A percentile compares a stretch with the other conserved stretches of the same genome.
Conservation (phyloP, 1,140 invertebrate species). For the Thaumetopoea pityocampa region DNA sequence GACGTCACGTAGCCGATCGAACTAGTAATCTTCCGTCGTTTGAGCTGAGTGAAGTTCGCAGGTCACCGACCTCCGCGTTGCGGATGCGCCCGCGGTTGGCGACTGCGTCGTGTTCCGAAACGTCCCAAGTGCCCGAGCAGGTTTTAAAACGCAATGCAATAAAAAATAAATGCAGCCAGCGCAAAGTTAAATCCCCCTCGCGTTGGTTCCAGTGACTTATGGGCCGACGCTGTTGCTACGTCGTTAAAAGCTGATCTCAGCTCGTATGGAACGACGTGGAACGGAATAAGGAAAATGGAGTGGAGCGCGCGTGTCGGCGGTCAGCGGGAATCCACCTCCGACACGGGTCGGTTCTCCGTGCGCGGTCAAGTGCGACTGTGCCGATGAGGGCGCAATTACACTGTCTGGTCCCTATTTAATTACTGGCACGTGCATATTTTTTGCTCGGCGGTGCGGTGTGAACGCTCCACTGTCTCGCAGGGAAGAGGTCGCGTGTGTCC, state of each 20-base stretch:
- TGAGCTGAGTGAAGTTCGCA: constrained; percentile 44
- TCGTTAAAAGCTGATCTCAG: constrained; percentile 32
- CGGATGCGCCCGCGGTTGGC: constrained; percentile 40
- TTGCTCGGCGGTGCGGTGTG: constrained; percentile 32
- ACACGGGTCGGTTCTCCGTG: constrained; percentile 44
- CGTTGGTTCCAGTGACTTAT: constrained; percentile 20
- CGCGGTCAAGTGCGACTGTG: constrained; percentile 51
- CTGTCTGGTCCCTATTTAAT: constrained; percentile 48
- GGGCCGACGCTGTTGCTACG: constrained; percentile 26
- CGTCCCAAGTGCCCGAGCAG: constrained; percentile 32
- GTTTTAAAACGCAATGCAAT: constrained; percentile 44
- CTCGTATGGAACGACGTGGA: constrained; percentile 50
- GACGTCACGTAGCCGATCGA: too few relatives aligned
- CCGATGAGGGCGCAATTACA: constrained; percentile 37
- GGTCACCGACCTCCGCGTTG: constrained; percentile 61
- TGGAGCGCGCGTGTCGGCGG: constrained; percentile 49
- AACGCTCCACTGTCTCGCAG: constrained; percentile 33
- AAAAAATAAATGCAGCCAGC: constrained; percentile 43
- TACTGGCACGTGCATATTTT: constrained; percentile 64
- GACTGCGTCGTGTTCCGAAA: constrained; percentile 9
- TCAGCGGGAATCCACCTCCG: constrained; percentile 37
- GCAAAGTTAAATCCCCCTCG: constrained; percentile 26
- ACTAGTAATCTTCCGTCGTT: too few relatives aligned
- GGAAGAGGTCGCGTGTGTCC: constrained; percentile 31
- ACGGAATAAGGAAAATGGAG: constrained; percentile 39